These are phyloP conservation scores for Misgurnus mizolepis DNA, from an alignment of 2,113 vertebrate genomes.

Conservation along the genomic window DNA sequence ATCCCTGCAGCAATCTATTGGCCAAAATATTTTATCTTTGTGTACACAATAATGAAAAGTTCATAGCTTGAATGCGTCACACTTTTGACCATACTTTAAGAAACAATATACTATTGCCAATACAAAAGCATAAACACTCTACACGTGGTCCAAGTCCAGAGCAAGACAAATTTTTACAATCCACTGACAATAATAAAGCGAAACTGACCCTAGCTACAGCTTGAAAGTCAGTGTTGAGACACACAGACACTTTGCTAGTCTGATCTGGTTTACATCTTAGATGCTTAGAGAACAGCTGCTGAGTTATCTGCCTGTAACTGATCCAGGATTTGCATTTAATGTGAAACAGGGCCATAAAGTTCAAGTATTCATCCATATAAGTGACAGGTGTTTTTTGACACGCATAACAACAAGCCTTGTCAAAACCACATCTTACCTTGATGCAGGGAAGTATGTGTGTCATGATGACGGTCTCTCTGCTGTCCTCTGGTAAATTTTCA, in stretches of 20 bases:
- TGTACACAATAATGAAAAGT: no score
- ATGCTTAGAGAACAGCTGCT: slow-evolving; percentile 27
- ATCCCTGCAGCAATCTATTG: no score
- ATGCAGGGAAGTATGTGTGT: slow-evolving; percentile 87
- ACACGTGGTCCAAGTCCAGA: no score
- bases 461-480: slow-evolving; percentile 88
- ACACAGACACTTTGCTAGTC: slow-evolving; percentile 12
- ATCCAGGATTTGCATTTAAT: background rate
- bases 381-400: background rate
- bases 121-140: no score
- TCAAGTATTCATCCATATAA: background rate
- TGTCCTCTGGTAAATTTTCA: slow-evolving; percentile 86
- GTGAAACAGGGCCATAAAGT: background rate
- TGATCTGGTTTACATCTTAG: slow-evolving; percentile 45
- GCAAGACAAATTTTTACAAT: no score
- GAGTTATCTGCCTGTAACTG: slow-evolving; percentile 24
- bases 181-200: no score
- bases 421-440: slow-evolving; percentile 76
- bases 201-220: background rate
- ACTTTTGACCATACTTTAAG: no score
- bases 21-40: no score
- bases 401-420: background rate
- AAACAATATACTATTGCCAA: no score
- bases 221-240: slow-evolving; percentile 25
- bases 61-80: no score